A percentile compares a stretch with the other conserved stretches of the same genome.
These are phyloP conservation scores for Lagopus muta DNA, from an alignment of 2,113 vertebrate genomes.

Conservation along the genomic window DNA sequence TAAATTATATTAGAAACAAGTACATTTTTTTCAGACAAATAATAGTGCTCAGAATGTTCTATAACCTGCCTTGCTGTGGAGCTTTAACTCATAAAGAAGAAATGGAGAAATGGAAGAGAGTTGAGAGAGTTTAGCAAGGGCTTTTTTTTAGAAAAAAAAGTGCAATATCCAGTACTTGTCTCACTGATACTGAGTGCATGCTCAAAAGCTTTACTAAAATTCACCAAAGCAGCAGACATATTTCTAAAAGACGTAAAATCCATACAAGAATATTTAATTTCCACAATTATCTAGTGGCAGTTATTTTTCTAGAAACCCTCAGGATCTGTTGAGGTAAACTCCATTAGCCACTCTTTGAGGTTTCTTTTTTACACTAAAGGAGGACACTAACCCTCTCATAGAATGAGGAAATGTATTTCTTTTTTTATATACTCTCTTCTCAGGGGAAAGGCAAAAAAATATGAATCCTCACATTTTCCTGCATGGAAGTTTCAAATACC, in stretches of 20 bases:
- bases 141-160: background rate
- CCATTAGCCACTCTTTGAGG: background rate
- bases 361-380: background rate
- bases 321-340: background rate
- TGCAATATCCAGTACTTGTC: background rate
- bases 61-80: background rate
- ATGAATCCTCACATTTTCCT: background rate
- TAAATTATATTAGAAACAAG: background rate
- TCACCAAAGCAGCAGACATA: background rate
- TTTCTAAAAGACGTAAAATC: background rate
- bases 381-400: background rate
- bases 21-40: slow-evolving; percentile 35
- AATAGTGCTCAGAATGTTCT: background rate
- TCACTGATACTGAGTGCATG: background rate
- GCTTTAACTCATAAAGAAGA: background rate
- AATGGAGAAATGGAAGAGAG: background rate
- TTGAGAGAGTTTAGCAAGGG: background rate
- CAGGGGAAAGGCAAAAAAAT: background rate
- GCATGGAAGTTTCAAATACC: background rate
- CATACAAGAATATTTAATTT: background rate
- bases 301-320: background rate
- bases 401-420: background rate
- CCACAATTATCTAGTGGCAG: background rate
- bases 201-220: background rate
- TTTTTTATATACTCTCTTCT: background rate